phyloP scores from a whole-genome alignment of 2,113 vertebrate species.

The Garra rufa region DNA sequence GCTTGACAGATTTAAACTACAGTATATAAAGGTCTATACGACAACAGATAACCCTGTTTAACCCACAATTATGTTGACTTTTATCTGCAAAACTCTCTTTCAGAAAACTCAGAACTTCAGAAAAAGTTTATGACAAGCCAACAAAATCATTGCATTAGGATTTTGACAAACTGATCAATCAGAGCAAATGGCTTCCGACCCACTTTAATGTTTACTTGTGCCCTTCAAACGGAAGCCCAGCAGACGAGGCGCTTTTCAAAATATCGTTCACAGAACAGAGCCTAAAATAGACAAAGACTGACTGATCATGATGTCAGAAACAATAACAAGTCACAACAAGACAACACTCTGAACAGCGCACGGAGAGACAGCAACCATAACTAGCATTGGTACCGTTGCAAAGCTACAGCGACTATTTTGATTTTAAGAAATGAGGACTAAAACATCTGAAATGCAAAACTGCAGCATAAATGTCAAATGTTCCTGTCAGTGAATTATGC shows the following conservation, averaged over 20 bases:
- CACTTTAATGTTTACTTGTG: not conserved
- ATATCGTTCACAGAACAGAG: not conserved
- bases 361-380: not conserved
- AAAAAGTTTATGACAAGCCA: not conserved
- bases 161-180: slow-evolving; percentile 5
- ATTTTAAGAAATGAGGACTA: not conserved
- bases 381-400: not conserved
- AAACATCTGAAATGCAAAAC: not conserved
- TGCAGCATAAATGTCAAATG: not conserved
- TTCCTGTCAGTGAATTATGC: not conserved
- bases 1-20: not conserved
- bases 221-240: not conserved
- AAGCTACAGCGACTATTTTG: not conserved
- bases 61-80: not conserved
- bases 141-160: not conserved
- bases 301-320: slow-evolving; percentile 26
- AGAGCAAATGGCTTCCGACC: not conserved
- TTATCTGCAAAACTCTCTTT: not conserved
- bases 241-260: slow-evolving; percentile 17
- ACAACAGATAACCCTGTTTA: not conserved
- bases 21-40: no score
- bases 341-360: not conserved
- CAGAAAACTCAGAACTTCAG: no score
- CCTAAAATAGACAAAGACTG: slow-evolving; percentile 28
- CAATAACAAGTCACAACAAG: slow-evolving; percentile 18